These are phyloP conservation scores for Plagodis dolabraria DNA, from an alignment of 2,888 invertebrate genomes.

Conservation along the genomic window DNA sequence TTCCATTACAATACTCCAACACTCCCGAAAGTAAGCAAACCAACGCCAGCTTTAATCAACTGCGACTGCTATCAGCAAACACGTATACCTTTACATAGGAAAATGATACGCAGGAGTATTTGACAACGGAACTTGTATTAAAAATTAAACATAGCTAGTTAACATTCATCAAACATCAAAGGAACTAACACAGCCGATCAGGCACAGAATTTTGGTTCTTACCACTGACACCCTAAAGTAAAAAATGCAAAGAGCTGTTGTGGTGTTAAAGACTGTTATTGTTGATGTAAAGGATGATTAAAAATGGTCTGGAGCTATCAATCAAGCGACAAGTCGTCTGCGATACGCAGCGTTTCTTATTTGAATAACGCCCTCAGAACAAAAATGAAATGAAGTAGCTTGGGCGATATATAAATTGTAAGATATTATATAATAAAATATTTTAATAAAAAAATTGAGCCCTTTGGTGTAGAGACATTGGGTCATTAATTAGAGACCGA, in stretches of 20 bases:
- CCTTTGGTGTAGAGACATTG: too few species aligned
- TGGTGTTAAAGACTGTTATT: slow-evolving; percentile 33
- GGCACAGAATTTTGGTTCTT: slow-evolving; percentile 19
- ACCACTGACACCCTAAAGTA: background rate
- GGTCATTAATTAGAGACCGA: too few species aligned
- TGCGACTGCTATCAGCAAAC: slow-evolving; percentile 35
- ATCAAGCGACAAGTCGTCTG: slow-evolving; percentile 73
- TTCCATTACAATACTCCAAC: background rate
- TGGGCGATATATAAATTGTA: background rate
- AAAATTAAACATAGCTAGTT: slow-evolving; percentile 47
- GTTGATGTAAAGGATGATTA: slow-evolving; percentile 61
- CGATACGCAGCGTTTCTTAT: slow-evolving; percentile 70
- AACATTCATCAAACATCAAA: slow-evolving; percentile 10
- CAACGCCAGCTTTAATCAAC: slow-evolving; percentile 17
- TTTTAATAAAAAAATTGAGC: too few species aligned
- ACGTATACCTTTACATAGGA: slow-evolving; percentile 37
- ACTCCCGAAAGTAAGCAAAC: background rate
- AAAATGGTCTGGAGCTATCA: slow-evolving; percentile 76
- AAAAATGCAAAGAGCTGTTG: slow-evolving; percentile 25
- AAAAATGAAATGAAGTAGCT: slow-evolving; percentile 34
- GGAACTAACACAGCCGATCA: slow-evolving; percentile 6
- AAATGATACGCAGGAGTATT: slow-evolving; percentile 49
- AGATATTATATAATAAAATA: too few species aligned
- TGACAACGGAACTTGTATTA: slow-evolving; percentile 58
- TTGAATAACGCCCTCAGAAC: slow-evolving; percentile 65